Conservation (phyloP, 2,113 vertebrate genomes). For the Phaethornis superciliosus region DNA sequence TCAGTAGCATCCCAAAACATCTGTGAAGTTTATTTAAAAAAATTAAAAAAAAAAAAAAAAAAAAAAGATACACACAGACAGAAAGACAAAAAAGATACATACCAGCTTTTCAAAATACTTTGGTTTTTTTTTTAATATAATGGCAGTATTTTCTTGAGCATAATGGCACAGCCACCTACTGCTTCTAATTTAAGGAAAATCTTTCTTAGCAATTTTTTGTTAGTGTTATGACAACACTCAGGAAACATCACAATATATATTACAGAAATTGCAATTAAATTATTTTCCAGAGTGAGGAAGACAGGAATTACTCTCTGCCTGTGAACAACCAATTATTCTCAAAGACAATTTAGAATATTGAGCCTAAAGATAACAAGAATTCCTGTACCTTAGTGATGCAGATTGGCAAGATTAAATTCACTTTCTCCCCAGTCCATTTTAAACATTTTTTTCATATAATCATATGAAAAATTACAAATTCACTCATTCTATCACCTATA, state of each 20-base stretch:
- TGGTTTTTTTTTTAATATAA: slow-evolving; percentile 27
- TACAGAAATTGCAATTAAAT: background rate
- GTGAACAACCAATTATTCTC: background rate
- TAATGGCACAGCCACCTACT: slow-evolving; percentile 42
- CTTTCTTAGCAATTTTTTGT: background rate
- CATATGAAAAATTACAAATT: background rate
- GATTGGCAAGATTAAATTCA: background rate
- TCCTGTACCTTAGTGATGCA: background rate
- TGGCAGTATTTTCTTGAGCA: slow-evolving; percentile 15
- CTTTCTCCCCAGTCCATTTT: background rate
- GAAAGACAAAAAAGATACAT: background rate
- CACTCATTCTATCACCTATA: background rate
- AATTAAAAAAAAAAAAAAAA: background rate
- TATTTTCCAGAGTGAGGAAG: background rate
- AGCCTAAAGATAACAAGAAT: background rate
- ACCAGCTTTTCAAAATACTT: background rate
- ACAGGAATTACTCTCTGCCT: background rate
- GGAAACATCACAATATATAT: background rate
- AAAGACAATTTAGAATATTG: background rate
- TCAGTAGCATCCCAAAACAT: slow-evolving; percentile 98
- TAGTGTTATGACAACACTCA: slow-evolving; percentile 1
- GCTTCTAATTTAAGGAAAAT: slow-evolving; percentile 47
- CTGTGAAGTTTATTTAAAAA: slow-evolving; percentile 71
- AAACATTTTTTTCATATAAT: background rate
- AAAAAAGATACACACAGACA: background rate